Evolutionary conservation across 2,113 vertebrate genomes (phyloP).

Genomic region (Alethe castanea): DNA sequence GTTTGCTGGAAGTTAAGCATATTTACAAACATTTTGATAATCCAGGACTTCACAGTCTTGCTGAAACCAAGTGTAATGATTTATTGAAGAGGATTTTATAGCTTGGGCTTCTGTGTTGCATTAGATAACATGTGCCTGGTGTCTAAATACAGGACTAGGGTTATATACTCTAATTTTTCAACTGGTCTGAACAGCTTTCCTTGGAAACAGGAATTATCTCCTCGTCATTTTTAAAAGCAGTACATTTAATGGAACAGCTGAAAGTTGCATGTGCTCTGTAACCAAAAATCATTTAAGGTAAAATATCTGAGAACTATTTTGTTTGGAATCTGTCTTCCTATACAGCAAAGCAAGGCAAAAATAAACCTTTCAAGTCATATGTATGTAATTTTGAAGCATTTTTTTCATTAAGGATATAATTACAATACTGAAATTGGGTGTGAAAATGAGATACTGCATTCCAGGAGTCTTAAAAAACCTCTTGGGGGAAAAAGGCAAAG

Average conservation of each 20-base stretch:
- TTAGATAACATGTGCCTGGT: neutral
- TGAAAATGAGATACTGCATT: neutral
- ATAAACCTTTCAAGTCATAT: neutral
- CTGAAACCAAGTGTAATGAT: neutral
- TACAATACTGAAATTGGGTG: neutral
- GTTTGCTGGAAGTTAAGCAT: neutral
- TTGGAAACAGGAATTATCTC: neutral
- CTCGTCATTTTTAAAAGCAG: neutral
- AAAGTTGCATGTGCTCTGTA: neutral
- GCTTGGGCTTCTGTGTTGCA: neutral
- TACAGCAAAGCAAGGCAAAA: neutral
- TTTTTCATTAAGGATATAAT: neutral
- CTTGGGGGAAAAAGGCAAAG: neutral
- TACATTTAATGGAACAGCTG: neutral
- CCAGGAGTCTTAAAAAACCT: neutral
- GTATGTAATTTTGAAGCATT: rapidly evolving
- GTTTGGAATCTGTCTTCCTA: neutral
- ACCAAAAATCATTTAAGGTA: neutral
- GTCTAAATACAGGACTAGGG: neutral
- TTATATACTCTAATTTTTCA: neutral
- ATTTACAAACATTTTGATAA: neutral
- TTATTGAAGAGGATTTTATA: neutral
- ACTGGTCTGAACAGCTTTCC: neutral
- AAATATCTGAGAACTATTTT: neutral
- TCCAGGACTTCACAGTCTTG: neutral